Conservation (phyloP, 1,140 invertebrate genomes). For the Sipha flava region DNA sequence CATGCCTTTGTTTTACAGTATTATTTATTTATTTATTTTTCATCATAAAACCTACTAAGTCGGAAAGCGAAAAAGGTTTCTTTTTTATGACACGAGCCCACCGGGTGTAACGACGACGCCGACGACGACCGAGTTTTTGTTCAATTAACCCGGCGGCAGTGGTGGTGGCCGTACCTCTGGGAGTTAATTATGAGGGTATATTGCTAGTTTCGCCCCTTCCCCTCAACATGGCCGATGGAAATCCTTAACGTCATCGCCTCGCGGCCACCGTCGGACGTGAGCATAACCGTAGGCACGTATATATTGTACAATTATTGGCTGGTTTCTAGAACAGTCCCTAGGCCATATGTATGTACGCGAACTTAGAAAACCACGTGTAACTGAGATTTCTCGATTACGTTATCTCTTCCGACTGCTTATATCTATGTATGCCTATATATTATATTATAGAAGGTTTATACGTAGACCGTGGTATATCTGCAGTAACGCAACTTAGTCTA, state of each 20-base stretch:
- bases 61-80: background rate
- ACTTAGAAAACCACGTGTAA: background rate
- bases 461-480: too few species aligned
- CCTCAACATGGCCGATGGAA: too few species aligned
- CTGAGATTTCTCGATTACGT: background rate
- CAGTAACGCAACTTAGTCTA: too few species aligned
- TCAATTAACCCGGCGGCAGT: background rate
- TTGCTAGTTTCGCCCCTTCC: background rate
- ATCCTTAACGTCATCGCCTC: background rate
- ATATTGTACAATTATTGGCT: background rate
- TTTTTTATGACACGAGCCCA: background rate
- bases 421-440: background rate
- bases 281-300: background rate
- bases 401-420: background rate
- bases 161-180: background rate
- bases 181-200: slow-evolving; percentile 5
- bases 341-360: background rate
- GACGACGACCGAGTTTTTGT: background rate
- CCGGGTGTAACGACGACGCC: background rate
- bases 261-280: background rate
- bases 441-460: too few species aligned
- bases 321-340: background rate
- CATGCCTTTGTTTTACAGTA: background rate
- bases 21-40: background rate
- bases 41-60: background rate